Conservation (phyloP, 37 sponge, comb jelly and placozoan genomes). For the Lycopodina hypogea region DNA sequence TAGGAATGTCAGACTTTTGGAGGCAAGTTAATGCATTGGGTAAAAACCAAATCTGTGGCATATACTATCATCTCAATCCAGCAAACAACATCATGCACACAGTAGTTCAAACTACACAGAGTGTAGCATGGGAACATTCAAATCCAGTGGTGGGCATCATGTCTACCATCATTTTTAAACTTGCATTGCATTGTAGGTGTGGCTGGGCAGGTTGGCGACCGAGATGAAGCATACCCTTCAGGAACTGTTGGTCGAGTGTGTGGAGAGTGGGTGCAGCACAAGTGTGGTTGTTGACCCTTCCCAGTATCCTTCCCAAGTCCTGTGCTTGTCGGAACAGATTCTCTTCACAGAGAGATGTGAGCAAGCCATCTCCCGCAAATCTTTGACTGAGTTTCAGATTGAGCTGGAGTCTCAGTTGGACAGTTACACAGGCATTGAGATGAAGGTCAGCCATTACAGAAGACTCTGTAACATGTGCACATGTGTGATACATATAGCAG, state of each 20-base stretch:
- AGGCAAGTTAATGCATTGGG: no score
- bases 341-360: conserved; percentile 96
- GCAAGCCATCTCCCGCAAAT: conserved; percentile 68
- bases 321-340: conserved; percentile 88
- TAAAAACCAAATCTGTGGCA: no score
- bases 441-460: conserved; percentile 50
- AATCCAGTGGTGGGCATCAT: no score
- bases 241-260: conserved; percentile 69
- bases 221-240: conserved; percentile 91
- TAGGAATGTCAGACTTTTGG: no score
- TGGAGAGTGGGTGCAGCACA: conserved; percentile 36
- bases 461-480: no score
- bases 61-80: no score
- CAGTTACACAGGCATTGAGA: conserved; percentile 71
- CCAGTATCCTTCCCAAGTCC: conserved; percentile 86
- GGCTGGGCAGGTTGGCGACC: conserved; percentile 77
- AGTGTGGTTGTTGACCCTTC: conserved; percentile 55
- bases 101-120: no score
- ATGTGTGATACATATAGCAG: no score
- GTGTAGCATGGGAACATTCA: no score
- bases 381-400: conserved; percentile 74
- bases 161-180: no score
- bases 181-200: no score
- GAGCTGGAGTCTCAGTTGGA: conserved; percentile 92
- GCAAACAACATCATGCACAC: no score